Evolutionary conservation across 1,140 invertebrate genomes (phyloP), one percentile per base, ranked within the genome.

Genomic region (Lerema accius): DNA sequence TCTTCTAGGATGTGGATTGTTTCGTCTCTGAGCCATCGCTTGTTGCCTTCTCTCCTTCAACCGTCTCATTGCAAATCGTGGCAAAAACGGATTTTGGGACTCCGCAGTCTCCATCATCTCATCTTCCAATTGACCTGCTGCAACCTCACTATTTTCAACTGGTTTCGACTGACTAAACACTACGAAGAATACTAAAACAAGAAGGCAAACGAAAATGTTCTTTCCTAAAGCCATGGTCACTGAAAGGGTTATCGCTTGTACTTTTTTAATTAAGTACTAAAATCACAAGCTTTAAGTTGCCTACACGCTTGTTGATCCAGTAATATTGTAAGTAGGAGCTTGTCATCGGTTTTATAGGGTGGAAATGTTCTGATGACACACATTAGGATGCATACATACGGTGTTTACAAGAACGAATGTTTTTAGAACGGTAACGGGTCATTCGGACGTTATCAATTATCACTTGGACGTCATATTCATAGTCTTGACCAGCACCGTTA

Each of bases 381-480:
- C 78, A 82, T 85, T 37, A 11, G 46, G 56, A 59, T 87, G 79
- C 78, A 82, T 78, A 64, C 23, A 23, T 32, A 32, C 6, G 9
- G 28, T 84, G 84, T 88, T 87, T 86, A 77, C 67, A 74, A 42
- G 69, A 53, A 68, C 55, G 37, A 69, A 77, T 75, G 79, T 86
- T 87, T 87, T 82, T 76, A 73, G 81, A 89, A 89, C 63, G 66
- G 66, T 85, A 87, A 84, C 86, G 84, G 86, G 74, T 82, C 74
- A 81, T 86, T 69, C 73, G 72, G 58, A 58, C 73, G 63, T 60
- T 82, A 84, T 73, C 76, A 84, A 85, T 89, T 87, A 87, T 65
- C 82, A 78, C 77, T 49, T 76, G 46, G 67, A 60, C 63, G 46
- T 73, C 72, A 43, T 68, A 84, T 80, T 71, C 75, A 83, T 84